Evolutionary conservation across 2,888 invertebrate genomes (phyloP).

Genomic region (Endotricha flammealis): DNA sequence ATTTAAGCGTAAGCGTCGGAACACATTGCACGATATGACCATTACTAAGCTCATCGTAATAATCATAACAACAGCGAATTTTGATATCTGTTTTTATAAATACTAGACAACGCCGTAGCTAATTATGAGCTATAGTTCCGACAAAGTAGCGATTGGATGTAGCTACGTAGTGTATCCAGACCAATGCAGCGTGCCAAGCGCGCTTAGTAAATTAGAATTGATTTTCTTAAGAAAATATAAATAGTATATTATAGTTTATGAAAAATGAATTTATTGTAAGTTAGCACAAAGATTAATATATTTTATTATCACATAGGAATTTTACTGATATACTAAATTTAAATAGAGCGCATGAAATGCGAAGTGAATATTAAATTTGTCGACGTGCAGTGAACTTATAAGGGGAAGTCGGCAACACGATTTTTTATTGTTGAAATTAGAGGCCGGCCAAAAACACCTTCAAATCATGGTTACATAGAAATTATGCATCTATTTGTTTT

Average conservation of each 20-base stretch:
- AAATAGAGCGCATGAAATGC: conserved; percentile 69
- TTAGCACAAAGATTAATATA: conserved; percentile 79
- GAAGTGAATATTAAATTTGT: conserved; percentile 49
- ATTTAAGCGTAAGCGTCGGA: conserved; percentile 5
- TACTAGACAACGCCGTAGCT: conserved; percentile 38
- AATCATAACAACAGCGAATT: conserved; percentile 19
- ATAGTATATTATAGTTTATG: conserved; percentile 73
- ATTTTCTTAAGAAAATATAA: conserved; percentile 57
- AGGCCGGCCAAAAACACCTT: conserved; percentile 18
- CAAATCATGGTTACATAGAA: background rate
- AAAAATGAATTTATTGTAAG: conserved; percentile 75
- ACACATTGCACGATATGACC: conserved; percentile 46
- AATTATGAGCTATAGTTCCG: conserved; percentile 33
- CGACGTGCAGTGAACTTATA: conserved; percentile 53
- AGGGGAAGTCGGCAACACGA: conserved; percentile 29
- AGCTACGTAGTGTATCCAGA: conserved; percentile 57
- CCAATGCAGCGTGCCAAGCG: conserved; percentile 71
- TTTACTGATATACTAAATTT: conserved; percentile 74
- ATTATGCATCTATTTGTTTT: background rate
- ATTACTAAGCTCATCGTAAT: conserved; percentile 46
- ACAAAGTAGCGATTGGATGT: conserved; percentile 31
- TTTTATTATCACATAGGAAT: conserved; percentile 76
- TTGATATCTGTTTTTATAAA: conserved; percentile 28
- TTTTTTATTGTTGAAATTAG: conserved; percentile 15
- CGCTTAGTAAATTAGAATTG: conserved; percentile 62